A percentile compares a stretch with the other conserved stretches of the same genome.
phyloP scores from a whole-genome alignment of 2,888 invertebrate species.

The Salticus scenicus region DNA sequence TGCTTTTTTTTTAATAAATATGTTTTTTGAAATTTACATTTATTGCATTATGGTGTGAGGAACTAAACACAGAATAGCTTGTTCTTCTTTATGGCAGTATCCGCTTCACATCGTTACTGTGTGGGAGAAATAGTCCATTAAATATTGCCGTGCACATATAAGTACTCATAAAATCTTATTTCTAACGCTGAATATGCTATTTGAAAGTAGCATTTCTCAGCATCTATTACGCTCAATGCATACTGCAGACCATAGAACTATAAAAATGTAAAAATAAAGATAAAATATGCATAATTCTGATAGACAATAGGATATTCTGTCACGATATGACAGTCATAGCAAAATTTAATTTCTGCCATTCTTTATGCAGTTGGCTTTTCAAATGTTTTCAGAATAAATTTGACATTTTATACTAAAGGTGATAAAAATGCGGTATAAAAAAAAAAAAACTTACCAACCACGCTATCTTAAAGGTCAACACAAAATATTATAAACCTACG shows the following conservation, averaged over 20 bases:
- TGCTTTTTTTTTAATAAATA: neutral
- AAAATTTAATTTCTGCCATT: conserved; percentile 57
- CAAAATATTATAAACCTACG: conserved; percentile 28
- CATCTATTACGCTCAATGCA: conserved; percentile 41
- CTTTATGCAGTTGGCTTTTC: conserved; percentile 48
- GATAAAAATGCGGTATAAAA: conserved; percentile 56
- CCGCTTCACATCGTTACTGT: conserved; percentile 44
- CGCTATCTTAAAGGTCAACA: conserved; percentile 36
- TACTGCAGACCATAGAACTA: conserved; percentile 54
- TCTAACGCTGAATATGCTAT: conserved; percentile 43
- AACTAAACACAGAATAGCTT: conserved; percentile 4
- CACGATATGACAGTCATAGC: conserved; percentile 60
- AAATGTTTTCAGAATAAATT: conserved; percentile 51
- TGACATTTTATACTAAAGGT: conserved; percentile 48
- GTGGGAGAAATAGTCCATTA: conserved; percentile 50
- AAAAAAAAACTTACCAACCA: conserved; percentile 55
- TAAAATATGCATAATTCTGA: conserved; percentile 60
- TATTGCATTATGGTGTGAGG: neutral
- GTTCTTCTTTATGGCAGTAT: conserved; percentile 36
- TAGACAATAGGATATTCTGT: conserved; percentile 60
- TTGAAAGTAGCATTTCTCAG: conserved; percentile 45
- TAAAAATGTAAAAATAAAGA: conserved; percentile 59
- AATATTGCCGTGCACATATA: conserved; percentile 40
- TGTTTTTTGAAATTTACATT: neutral
- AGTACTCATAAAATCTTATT: conserved; percentile 48